Conservation (phyloP, 2,113 vertebrate species). For the Glareola pratincola region DNA sequence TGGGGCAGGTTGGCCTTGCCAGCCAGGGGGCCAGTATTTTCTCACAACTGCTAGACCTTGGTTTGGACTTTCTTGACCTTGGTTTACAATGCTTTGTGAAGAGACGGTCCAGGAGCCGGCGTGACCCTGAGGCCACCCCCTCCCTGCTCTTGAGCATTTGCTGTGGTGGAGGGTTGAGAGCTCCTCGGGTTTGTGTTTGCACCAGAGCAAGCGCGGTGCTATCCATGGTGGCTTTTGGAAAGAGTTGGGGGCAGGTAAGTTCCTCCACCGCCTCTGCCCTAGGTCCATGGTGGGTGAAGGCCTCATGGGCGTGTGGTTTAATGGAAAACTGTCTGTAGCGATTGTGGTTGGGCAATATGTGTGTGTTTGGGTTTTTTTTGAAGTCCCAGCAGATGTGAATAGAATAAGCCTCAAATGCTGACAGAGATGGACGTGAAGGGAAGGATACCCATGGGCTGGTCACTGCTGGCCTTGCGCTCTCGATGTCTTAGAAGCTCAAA, state of each 20-base stretch:
- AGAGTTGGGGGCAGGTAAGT: neutral
- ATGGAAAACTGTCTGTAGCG: neutral
- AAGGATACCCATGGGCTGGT: neutral
- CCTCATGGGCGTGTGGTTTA: neutral
- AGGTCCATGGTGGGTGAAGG: neutral
- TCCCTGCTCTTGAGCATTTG: neutral
- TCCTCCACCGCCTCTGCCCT: neutral
- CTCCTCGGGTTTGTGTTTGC: neutral
- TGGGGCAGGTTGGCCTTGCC: neutral
- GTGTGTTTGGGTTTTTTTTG: neutral
- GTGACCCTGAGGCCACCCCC: neutral
- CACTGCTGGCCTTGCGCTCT: neutral
- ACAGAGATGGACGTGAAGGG: accelerated
- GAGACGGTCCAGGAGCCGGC: neutral
- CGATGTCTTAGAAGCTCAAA: neutral
- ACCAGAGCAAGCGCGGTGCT: neutral
- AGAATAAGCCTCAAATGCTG: neutral
- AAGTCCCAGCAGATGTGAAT: neutral
- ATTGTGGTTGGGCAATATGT: accelerated
- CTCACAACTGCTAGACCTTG: neutral
- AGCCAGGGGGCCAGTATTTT: neutral
- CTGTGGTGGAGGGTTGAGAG: neutral
- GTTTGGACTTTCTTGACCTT: neutral
- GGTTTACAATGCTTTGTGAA: neutral
- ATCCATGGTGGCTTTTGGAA: neutral